Percentiles rank a stretch among this genome's conserved stretches.
Evolutionary conservation across 2,888 invertebrate species (phyloP).

Genomic region (Geophilus truncorum): DNA sequence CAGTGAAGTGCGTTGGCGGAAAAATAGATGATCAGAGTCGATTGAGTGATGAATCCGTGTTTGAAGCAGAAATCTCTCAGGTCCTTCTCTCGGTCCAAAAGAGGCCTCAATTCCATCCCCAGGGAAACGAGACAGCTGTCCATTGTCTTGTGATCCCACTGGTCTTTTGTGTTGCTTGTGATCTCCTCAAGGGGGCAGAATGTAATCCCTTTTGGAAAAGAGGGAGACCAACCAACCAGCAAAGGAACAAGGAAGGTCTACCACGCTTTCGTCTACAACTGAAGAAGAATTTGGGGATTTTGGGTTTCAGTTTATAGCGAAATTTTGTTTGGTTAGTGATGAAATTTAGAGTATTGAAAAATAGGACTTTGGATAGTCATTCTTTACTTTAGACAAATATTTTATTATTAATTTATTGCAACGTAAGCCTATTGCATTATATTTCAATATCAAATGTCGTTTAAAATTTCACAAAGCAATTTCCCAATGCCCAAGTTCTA

Average conservation of each 20-base stretch:
- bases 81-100: background rate
- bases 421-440: too few relatives aligned
- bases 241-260: background rate
- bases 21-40: conserved; percentile 11
- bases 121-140: conserved; percentile 21
- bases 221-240: conserved; percentile 18
- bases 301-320: background rate
- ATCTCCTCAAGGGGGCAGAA: conserved; percentile 15
- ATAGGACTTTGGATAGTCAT: too few relatives aligned
- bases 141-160: conserved; percentile 27
- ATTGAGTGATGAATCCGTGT: conserved; percentile 19
- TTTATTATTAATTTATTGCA: too few relatives aligned
- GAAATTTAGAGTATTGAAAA: too few relatives aligned
- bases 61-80: conserved; percentile 23
- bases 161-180: conserved; percentile 27
- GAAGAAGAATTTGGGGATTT: background rate
- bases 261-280: background rate
- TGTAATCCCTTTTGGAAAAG: conserved; percentile 25
- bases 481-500: too few relatives aligned
- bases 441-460: too few relatives aligned
- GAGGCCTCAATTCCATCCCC: conserved; percentile 18
- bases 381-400: too few relatives aligned
- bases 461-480: too few relatives aligned
- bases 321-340: background rate
- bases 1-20: background rate